phyloP scores from a whole-genome alignment of 2,797 vertebrate genomes.

The Acanthurus lineatus region DNA sequence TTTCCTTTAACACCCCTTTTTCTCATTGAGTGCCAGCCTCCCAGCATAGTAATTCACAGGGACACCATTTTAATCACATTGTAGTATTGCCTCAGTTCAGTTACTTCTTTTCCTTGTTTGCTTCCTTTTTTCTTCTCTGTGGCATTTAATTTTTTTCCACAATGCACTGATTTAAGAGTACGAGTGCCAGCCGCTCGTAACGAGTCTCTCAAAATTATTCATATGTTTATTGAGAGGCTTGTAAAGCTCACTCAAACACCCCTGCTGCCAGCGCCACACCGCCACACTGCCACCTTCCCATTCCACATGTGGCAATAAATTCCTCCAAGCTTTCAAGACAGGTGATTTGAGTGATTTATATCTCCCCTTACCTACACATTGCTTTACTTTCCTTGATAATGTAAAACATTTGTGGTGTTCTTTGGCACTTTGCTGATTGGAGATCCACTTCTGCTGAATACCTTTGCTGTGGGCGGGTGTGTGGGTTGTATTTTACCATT shows the following conservation, averaged over 20 bases:
- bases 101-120: slow-evolving; percentile 2
- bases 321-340: slow-evolving; percentile 58
- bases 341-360: slow-evolving; percentile 82
- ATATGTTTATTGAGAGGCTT: slow-evolving; percentile 72
- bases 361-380: slow-evolving; percentile 65
- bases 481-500: slow-evolving; percentile 49
- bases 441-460: slow-evolving; percentile 69
- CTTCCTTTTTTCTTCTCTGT: slow-evolving; percentile 23
- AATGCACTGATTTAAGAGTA: slow-evolving; percentile 61
- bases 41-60: slow-evolving; percentile 44
- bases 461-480: slow-evolving; percentile 25
- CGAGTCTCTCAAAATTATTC: slow-evolving; percentile 59
- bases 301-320: slow-evolving; percentile 61
- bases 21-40: slow-evolving; percentile 37
- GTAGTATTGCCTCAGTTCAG: slow-evolving; percentile 52
- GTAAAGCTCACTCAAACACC: slow-evolving; percentile 47
- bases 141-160: slow-evolving; percentile 63
- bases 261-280: not conserved
- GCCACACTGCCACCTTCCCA: slow-evolving; percentile 18
- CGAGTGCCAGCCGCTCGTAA: slow-evolving; percentile 35
- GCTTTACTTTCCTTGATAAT: slow-evolving; percentile 75
- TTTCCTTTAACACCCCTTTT: slow-evolving; percentile 26
- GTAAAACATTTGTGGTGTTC: slow-evolving; percentile 63
- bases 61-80: slow-evolving; percentile 68
- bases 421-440: slow-evolving; percentile 81